Evolutionary conservation across 2,888 invertebrate genomes (phyloP), one percentile per base, ranked within the genome.

Genomic region (Folsomia candida): DNA sequence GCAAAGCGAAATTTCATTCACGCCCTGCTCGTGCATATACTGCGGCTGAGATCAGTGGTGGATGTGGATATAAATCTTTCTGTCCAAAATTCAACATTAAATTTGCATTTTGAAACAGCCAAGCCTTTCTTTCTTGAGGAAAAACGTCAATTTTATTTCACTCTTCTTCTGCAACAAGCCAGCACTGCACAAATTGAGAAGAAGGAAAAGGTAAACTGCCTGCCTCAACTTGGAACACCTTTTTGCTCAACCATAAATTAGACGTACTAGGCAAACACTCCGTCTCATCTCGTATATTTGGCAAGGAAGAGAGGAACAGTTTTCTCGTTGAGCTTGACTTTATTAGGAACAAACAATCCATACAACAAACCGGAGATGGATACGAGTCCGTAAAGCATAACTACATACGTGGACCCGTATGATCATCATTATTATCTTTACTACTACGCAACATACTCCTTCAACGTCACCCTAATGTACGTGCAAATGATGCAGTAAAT

Each of bases 41-140:
- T 37, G n/a, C 37, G 37, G 14, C 37, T 62, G 28, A 29, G 6
- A 62, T 62, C 28, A 62, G 14, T 37, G 37, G 37, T 4, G 37
- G 14, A 37, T 9, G 37, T 37, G 37, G 37, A 37, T 37, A 62
- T 62, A 62, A 62, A 62, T 62, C 62, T 62, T 62, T 62, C 27
- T 62, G 62, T 62, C 62, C 28, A 62, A 62, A 62, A 62, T 62
- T 62, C 62, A 62, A 62, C 28, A 26, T 18, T 9, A 62, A 62
- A 62, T 62, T 62, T 28, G 62, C 62, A 62, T 62, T 62, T 62
- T 28, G 29, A 62, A 62, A 62, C 26, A 27, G 62, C 62, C 62
- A 62, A 28, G 62, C 62, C 62, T 18, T 18, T 14, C 20, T 20
- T 22, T 22, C 37, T 37, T 37, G 37, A 37, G 37, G 37, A 37